These are phyloP conservation scores for Decapterus maruadsi DNA, from an alignment of 2,797 vertebrate genomes.

Conservation along the genomic window DNA sequence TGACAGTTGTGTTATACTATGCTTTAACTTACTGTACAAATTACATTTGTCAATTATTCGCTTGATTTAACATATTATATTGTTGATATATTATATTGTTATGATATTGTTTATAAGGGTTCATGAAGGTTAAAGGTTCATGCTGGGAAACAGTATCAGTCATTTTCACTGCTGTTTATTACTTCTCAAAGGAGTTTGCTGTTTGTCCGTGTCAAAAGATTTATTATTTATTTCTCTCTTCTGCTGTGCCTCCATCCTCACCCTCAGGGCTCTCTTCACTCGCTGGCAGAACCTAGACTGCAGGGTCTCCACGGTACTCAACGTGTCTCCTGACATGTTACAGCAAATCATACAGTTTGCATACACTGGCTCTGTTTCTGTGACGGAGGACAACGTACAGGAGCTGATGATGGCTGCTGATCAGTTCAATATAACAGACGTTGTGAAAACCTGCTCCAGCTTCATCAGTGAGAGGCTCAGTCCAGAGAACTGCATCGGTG, in stretches of 20 bases:
- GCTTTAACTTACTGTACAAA: neutral
- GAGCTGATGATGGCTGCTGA: slow-evolving; percentile 83
- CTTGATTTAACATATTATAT: neutral
- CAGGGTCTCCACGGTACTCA: slow-evolving; percentile 3
- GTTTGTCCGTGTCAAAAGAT: neutral
- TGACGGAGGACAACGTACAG: slow-evolving; percentile 75
- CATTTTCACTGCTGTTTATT: neutral
- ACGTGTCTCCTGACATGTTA: slow-evolving; percentile 46
- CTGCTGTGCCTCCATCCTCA: neutral
- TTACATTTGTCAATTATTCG: neutral
- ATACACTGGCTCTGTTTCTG: slow-evolving; percentile 30
- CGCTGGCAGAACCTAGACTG: neutral
- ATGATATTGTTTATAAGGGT: neutral
- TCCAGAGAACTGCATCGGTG: slow-evolving; percentile 86
- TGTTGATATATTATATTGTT: neutral
- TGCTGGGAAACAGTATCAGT: neutral
- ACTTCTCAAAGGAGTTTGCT: neutral
- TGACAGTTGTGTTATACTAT: neutral
- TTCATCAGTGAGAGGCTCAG: slow-evolving; percentile 84
- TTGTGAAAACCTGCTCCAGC: slow-evolving; percentile 80
- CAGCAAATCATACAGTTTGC: slow-evolving; percentile 50
- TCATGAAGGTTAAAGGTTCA: neutral
- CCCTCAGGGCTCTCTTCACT: slow-evolving; percentile 48
- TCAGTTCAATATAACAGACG: slow-evolving; percentile 81
- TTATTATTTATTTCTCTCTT: neutral